Base-by-base conservation (phyloP, 2,888 invertebrate species). In the Polymixis lichenea region DNA sequence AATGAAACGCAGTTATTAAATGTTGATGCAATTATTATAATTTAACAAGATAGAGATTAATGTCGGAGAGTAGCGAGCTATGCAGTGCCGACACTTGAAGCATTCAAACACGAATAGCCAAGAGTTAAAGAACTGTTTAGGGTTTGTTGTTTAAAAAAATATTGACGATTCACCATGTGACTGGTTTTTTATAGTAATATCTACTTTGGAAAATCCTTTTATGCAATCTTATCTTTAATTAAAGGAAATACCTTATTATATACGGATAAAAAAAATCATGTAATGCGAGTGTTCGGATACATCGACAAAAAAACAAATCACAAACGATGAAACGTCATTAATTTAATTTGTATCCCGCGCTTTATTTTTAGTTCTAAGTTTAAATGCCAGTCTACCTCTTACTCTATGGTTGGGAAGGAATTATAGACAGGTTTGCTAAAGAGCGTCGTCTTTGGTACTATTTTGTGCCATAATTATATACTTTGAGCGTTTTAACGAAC, bases 1-100 rank as follows among this genome's bases (percentile, higher is more conserved):
- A 92, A 94, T 92, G 93, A 92, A 92, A 90, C 91, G 90, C 85
- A 80, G 91, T 91, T 92, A 91, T 92, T 92, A 91, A 89, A 92
- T 89, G 90, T 89, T 89, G 88, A 90, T 88, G 93, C 90, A 94
- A 94, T 94, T 94, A 94, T 93, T 89, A 92, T 93, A 93, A 94
- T 93, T 92, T 92, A 90, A 90, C 91, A 85, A 92, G 91, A 90
- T 91, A 91, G 88, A 92, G 92, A 92, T 92, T 91, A 90, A 89
- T 85, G 86, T 77, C 87, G 86, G 68, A 86, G 87, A 89, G 72
- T 81, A 80, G 61, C 32, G 22, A 72, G 67, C 22, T 75, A 78
- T 80, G 84, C 72, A 85, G 83, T 80, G 25, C 53, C 15, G 81
- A 83, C 83, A 78, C 73, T 86, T n/a, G 28, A 11, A 17, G 46